A percentile compares a stretch with the other conserved stretches of the same genome.
Conservation (phyloP, 2,888 invertebrate species). For the Aphidius colemani region DNA sequence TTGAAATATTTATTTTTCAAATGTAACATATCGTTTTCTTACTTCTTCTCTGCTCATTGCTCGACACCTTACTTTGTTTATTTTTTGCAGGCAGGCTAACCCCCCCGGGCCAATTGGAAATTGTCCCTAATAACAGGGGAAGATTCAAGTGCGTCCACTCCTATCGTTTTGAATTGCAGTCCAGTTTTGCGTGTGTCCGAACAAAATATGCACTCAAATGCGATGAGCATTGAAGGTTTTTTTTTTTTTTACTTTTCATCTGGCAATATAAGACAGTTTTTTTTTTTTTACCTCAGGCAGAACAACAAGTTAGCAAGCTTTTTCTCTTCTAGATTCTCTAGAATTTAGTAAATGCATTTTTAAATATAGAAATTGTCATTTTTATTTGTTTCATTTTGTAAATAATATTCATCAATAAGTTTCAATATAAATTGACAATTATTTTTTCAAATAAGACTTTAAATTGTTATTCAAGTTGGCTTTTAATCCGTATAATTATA, state of each 20-base stretch:
- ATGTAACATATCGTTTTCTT: conserved; percentile 25
- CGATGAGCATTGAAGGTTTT: conserved; percentile 14
- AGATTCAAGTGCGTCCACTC: conserved; percentile 49
- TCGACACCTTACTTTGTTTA: conserved; percentile 32
- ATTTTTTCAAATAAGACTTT: too few species aligned
- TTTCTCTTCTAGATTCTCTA: too few species aligned
- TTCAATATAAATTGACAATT: too few species aligned
- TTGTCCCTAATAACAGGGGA: conserved; percentile 61
- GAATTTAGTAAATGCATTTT: too few species aligned
- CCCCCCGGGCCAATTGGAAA: conserved; percentile 58
- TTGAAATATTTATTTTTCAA: neutral
- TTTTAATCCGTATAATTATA: too few species aligned
- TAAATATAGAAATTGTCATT: too few species aligned
- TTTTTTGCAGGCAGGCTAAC: conserved; percentile 29
- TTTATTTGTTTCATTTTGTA: too few species aligned
- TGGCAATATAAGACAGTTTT: conserved; percentile 29
- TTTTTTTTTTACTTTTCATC: conserved; percentile 21
- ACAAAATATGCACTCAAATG: conserved; percentile 28
- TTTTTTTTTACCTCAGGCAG: conserved; percentile 17
- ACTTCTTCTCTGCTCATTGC: conserved; percentile 30
- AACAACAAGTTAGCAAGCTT: neutral
- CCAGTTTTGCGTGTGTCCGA: conserved; percentile 36
- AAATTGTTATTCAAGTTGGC: too few species aligned
- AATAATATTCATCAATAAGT: too few species aligned
- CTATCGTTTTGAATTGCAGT: conserved; percentile 49